Percentiles rank a stretch among this genome's conserved stretches.
phyloP scores from a whole-genome alignment of 2,113 vertebrate genomes.

The Gulo gulo region DNA sequence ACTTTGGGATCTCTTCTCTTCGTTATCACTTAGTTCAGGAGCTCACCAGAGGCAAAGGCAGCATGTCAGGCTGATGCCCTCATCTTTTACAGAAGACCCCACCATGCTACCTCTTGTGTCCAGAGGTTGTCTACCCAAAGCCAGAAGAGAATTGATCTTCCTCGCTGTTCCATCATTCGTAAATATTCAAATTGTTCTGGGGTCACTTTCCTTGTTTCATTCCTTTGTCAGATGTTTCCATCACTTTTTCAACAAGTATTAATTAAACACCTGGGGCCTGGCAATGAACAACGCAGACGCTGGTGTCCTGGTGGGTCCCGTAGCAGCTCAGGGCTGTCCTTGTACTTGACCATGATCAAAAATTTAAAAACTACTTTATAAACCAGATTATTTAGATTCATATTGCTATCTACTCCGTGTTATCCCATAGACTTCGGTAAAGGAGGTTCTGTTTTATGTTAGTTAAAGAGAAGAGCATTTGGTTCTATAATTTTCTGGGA shows the following conservation, averaged over 20 bases:
- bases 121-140: too few relatives aligned
- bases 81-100: accelerated
- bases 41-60: neutral
- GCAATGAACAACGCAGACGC: neutral
- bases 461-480: neutral
- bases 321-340: neutral
- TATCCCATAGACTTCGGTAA: too few relatives aligned
- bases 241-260: neutral
- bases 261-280: neutral
- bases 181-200: neutral
- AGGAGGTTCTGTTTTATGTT: neutral
- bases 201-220: neutral
- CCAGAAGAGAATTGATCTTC: too few relatives aligned
- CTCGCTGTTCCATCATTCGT: accelerated
- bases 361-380: neutral
- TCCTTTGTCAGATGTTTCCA: neutral
- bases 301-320: neutral
- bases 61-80: accelerated
- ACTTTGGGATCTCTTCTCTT: neutral
- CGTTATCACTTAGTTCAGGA: accelerated
- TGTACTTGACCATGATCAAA: neutral
- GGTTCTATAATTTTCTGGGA: neutral
- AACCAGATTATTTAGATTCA: accelerated
- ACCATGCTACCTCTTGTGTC: accelerated
- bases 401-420: too few relatives aligned